Base-by-base conservation (phyloP, 2,797 vertebrate species). In the Typhlichthys eigenmanni region DNA sequence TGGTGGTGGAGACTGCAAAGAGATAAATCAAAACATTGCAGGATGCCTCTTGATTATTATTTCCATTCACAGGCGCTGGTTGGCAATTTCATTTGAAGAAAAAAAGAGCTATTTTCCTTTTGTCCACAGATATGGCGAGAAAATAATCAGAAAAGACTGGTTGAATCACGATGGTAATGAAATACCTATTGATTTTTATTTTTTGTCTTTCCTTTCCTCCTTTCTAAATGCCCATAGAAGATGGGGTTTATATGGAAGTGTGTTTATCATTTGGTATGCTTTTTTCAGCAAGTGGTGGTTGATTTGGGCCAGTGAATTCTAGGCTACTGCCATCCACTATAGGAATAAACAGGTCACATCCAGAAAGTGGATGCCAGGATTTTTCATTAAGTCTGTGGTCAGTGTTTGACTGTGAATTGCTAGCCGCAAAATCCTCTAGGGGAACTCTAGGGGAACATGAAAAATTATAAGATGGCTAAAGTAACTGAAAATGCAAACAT, bases 161-260 rank as follows among this genome's bases (percentile, higher is more conserved):
- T 69, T 76, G 79, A 74, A 85, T 81, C 46, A 77, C 65, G 71
- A 62, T 43, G 14, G 69, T 67, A 84, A 80, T 82, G 74, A 81
- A 84, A 72, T 80, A 78, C 13, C 6, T 77, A 87, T 85, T 70
- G 84, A 87, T 84, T 86, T 64, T 0, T 52, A 73, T 69, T 75
- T 70, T 69, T 65, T 12, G 43, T 45, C 56, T 34, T 55, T n/a
- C 5, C 17, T 47, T 47, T 66, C n/a, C 5, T 34, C 11, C 13
- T 48, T 38, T 53, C 11, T 58, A 63, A 48, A 29, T 32, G 50
- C 68, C 58, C 0, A 50, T 5, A 13, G 11, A 13, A 0, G 38
- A 68, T 16, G 29, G 58, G 74, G 71, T 46, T 55, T 48, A 48
- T 75, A 72, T 58, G 62, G 68, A 71, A 43, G 8, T 45, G 49